These are phyloP conservation scores for Rhinella marina DNA, from an alignment of 2,797 vertebrate species.

Conservation along the genomic window DNA sequence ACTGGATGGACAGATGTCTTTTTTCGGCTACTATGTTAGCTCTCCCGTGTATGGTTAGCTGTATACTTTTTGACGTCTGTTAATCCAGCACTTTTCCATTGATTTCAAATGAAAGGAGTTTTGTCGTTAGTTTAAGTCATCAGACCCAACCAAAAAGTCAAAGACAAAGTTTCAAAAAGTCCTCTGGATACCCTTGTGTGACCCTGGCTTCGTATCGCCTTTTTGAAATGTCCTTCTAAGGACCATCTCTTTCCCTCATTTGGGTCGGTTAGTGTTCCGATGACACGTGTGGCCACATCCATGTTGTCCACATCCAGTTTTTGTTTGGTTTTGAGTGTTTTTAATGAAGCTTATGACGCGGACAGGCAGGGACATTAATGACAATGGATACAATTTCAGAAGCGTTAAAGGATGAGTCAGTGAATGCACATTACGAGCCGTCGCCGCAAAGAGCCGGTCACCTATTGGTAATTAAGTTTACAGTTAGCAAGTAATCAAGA, in stretches of 20 bases:
- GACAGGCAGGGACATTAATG: neutral
- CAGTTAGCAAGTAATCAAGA: constrained; percentile 23
- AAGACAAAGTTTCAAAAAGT: no score
- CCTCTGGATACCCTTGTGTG: no score
- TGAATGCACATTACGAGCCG: neutral
- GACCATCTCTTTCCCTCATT: neutral
- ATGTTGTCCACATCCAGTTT: neutral
- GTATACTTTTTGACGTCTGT: no score
- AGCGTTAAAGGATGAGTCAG: neutral
- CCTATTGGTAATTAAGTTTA: constrained; percentile 35
- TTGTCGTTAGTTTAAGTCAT: neutral
- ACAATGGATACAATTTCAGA: neutral
- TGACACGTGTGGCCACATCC: neutral
- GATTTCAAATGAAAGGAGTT: neutral
- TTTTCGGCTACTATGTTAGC: no score
- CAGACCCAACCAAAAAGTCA: no score
- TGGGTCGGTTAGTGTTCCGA: neutral
- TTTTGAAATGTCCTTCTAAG: neutral
- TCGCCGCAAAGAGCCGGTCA: neutral
- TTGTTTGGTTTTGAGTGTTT: neutral
- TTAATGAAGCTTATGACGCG: neutral
- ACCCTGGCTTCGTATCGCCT: neutral
- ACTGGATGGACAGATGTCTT: no score
- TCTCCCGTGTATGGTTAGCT: no score
- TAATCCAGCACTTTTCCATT: neutral